A percentile compares a stretch with the other conserved stretches of the same genome.
phyloP scores from a whole-genome alignment of 2,113 vertebrate species.

The Esox niger region DNA sequence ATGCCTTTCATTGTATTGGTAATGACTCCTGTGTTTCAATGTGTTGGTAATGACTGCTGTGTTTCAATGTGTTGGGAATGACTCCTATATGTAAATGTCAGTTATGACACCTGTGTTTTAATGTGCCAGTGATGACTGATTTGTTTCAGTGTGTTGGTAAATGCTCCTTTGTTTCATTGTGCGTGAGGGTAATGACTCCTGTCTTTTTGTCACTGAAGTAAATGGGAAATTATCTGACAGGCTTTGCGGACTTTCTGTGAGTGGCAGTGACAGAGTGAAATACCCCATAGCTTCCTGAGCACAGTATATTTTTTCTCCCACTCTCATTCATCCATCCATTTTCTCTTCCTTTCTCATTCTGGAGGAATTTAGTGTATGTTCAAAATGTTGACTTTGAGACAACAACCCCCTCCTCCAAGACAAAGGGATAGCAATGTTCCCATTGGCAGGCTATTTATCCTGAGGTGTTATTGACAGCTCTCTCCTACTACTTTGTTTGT shows the following conservation, averaged over 20 bases:
- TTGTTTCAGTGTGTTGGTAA: too few species aligned
- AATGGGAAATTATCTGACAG: not conserved
- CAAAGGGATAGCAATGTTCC: not conserved
- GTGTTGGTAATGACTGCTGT: too few species aligned
- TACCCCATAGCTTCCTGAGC: slow-evolving; percentile 17
- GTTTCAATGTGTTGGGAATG: too few species aligned
- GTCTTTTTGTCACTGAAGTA: too few species aligned
- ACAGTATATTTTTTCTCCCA: slow-evolving; percentile 35
- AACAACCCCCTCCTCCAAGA: slow-evolving; percentile 44
- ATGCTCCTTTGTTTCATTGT: too few species aligned
- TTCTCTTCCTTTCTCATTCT: not conserved
- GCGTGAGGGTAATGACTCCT: too few species aligned
- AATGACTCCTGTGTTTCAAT: too few species aligned
- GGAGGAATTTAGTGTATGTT: not conserved
- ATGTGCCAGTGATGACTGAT: too few species aligned
- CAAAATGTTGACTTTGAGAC: not conserved
- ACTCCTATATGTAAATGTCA: too few species aligned
- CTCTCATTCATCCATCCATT: not conserved
- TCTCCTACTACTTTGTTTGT: slow-evolving; percentile 37
- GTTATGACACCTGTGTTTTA: too few species aligned
- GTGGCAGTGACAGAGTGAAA: slow-evolving; percentile 18
- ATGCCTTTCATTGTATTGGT: too few species aligned
- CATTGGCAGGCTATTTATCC: slow-evolving; percentile 52
- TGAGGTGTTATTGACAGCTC: slow-evolving; percentile 65
- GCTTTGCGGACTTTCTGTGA: not conserved